Evolutionary conservation across 2,797 vertebrate genomes (phyloP).

Genomic region (Molossus alvarezi): DNA sequence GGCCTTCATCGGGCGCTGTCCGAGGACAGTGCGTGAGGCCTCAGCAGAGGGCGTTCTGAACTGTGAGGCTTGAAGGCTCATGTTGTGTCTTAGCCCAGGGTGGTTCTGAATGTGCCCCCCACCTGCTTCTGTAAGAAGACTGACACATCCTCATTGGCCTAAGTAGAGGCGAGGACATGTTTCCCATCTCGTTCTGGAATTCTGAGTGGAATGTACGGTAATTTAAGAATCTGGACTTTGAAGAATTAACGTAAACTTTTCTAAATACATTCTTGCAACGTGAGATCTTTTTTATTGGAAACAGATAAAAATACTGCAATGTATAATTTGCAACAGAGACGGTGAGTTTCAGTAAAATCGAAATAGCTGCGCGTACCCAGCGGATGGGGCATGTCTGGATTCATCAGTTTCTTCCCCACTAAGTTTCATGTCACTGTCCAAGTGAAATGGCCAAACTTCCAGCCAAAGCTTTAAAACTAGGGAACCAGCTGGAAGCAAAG

Average conservation of each 20-base stretch:
- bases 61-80: not conserved
- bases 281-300: constrained; percentile 30
- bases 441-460: not conserved
- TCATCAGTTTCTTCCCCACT: accelerated
- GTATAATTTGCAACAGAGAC: not conserved
- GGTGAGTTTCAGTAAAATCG: not conserved
- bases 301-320: not conserved
- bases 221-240: not conserved
- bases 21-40: not conserved
- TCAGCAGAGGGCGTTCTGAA: not conserved
- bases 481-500: not conserved
- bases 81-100: not conserved
- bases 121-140: not conserved
- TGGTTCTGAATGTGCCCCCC: not conserved
- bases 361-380: not conserved
- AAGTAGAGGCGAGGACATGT: not conserved
- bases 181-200: not conserved
- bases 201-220: not conserved
- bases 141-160: not conserved
- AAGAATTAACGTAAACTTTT: constrained; percentile 23
- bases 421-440: not conserved
- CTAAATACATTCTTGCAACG: not conserved
- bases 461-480: not conserved
- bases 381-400: not conserved
- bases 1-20: not conserved